A percentile compares a stretch with the other conserved stretches of the same genome.
Evolutionary conservation across 2,113 vertebrate genomes (phyloP).

Genomic region (Chaenogobius annularis): DNA sequence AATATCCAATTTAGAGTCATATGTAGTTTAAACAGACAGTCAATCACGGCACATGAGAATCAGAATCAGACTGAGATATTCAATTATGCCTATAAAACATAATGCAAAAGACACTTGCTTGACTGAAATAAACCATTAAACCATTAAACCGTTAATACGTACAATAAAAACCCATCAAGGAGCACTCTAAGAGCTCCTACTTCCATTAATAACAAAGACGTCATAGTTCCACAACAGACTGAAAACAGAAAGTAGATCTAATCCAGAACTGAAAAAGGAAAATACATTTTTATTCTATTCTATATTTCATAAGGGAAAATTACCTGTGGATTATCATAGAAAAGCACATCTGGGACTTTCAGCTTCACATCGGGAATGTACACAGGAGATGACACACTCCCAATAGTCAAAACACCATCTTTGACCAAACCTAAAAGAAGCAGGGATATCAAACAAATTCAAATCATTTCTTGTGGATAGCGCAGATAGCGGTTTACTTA

Average conservation of each 20-base stretch:
- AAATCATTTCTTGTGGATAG: not conserved
- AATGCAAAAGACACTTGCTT: too few relatives aligned
- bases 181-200: not conserved
- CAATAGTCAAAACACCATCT: slow-evolving; percentile 86
- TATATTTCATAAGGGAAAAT: not conserved
- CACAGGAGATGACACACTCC: slow-evolving; percentile 80
- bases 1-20: too few relatives aligned
- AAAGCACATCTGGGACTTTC: slow-evolving; percentile 95
- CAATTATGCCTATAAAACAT: too few relatives aligned
- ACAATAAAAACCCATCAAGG: not conserved
- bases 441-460: not conserved
- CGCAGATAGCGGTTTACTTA: slow-evolving; percentile 68
- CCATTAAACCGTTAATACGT: not conserved
- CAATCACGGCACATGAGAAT: too few relatives aligned
- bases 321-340: slow-evolving; percentile 96
- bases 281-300: not conserved
- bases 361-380: slow-evolving; percentile 84
- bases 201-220: not conserved
- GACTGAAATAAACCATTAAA: too few relatives aligned
- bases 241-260: not conserved
- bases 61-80: too few relatives aligned
- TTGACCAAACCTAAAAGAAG: slow-evolving; percentile 79
- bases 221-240: not conserved
- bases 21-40: too few relatives aligned
- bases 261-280: not conserved